phyloP scores from a whole-genome alignment of 2,797 vertebrate genomes.

The Molossus molossus region DNA sequence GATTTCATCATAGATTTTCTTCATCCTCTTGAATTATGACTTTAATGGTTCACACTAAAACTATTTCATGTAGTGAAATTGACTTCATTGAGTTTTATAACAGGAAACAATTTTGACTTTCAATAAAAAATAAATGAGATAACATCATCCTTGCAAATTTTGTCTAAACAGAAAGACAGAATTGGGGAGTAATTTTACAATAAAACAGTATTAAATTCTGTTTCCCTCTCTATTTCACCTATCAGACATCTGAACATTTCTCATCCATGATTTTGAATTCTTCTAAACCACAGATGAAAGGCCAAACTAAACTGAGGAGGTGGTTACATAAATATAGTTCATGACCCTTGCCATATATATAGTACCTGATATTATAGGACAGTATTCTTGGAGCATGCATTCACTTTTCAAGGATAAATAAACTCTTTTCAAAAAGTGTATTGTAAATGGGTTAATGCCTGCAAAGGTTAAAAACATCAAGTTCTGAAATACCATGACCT shows the following conservation, averaged over 20 bases:
- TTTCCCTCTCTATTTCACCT: constrained; percentile 46
- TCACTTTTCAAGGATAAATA: constrained; percentile 85
- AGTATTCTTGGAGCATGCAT: constrained; percentile 68
- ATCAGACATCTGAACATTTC: constrained; percentile 57
- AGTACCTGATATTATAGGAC: constrained; percentile 71
- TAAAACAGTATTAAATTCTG: constrained; percentile 51
- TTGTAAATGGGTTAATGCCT: constrained; percentile 86
- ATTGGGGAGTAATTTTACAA: constrained; percentile 18
- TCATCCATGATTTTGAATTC: constrained; percentile 57
- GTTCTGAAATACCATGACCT: constrained; percentile 91
- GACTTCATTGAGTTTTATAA: constrained; percentile 73
- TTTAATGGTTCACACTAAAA: constrained; percentile 65
- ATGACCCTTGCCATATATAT: constrained; percentile 80
- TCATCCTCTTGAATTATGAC: constrained; percentile 67
- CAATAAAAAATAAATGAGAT: constrained; percentile 68
- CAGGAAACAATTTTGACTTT: constrained; percentile 73
- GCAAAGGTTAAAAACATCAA: constrained; percentile 90
- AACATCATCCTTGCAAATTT: constrained; percentile 65
- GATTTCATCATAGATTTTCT: constrained; percentile 56
- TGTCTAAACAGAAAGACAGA: constrained; percentile 61
- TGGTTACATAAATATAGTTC: constrained; percentile 81
- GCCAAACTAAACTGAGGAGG: constrained; percentile 58
- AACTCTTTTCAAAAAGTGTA: constrained; percentile 83
- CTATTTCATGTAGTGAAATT: constrained; percentile 62
- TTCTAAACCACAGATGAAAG: constrained; percentile 61